Percentiles rank a stretch among this genome's conserved stretches.
phyloP scores from a whole-genome alignment of 1,140 invertebrate species.

The Pissodes strobi region DNA sequence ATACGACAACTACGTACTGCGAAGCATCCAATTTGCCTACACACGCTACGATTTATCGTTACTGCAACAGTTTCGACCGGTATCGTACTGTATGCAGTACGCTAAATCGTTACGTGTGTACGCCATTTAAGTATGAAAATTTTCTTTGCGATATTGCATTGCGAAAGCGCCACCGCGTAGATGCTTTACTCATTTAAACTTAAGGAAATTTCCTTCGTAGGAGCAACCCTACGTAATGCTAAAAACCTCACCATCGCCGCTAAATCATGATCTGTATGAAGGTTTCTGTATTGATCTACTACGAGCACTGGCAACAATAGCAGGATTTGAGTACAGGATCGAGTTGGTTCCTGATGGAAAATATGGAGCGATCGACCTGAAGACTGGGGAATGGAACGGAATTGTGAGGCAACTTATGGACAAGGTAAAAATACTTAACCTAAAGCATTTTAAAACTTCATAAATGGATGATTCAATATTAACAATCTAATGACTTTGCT shows the following conservation, averaged over 20 bases:
- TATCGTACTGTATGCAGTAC: too few species aligned
- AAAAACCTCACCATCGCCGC: slow-evolving; percentile 73
- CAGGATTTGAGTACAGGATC: slow-evolving; percentile 92
- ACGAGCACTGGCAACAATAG: slow-evolving; percentile 79
- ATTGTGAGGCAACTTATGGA: slow-evolving; percentile 91
- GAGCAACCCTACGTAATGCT: slow-evolving; percentile 96
- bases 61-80: too few species aligned
- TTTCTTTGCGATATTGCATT: too few species aligned
- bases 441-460: background rate
- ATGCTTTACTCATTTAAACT: too few species aligned
- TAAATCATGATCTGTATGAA: slow-evolving; percentile 87
- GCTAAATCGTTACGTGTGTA: too few species aligned
- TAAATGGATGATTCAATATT: too few species aligned
- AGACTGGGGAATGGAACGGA: slow-evolving; percentile 95
- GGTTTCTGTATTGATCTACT: slow-evolving; percentile 97
- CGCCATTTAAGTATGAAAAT: too few species aligned
- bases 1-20: too few species aligned
- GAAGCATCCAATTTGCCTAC: too few species aligned
- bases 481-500: too few species aligned
- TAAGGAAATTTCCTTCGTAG: slow-evolving; percentile 62
- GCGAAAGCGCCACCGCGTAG: too few species aligned
- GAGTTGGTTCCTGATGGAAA: slow-evolving; percentile 90
- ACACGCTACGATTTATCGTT: too few species aligned
- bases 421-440: slow-evolving; percentile 69
- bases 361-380: slow-evolving; percentile 90